phyloP scores from a whole-genome alignment of 2,888 invertebrate genomes.

The Lumbricus terrestris region DNA sequence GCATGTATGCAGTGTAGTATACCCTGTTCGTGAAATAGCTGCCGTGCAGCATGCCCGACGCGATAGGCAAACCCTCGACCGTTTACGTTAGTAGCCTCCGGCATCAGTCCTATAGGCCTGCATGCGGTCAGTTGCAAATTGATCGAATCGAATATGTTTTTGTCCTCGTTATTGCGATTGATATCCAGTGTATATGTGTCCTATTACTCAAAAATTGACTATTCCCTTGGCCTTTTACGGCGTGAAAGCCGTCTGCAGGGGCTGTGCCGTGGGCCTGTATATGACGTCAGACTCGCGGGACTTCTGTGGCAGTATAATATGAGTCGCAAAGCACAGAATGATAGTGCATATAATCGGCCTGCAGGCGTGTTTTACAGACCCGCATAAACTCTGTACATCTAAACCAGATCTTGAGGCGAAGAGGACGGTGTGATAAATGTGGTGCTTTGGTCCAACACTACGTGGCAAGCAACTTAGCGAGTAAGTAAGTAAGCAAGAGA shows the following conservation, averaged over 20 bases:
- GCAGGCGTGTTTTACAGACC: not conserved
- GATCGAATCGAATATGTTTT: not conserved
- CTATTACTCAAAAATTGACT: not conserved
- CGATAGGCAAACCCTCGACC: not conserved
- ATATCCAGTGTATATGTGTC: not conserved
- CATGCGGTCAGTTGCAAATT: not conserved
- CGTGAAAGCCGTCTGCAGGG: not conserved
- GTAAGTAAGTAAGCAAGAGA: not conserved
- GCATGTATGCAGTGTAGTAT: too few species aligned
- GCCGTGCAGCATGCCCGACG: not conserved
- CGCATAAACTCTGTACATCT: slow-evolving; percentile 3
- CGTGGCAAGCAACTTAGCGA: not conserved
- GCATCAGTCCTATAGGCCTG: not conserved
- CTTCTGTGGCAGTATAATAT: too few species aligned
- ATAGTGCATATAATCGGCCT: not conserved
- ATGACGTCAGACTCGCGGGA: not conserved
- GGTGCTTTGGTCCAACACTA: not conserved
- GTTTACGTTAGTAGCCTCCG: not conserved
- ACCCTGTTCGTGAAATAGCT: too few species aligned
- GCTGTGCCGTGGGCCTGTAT: not conserved
- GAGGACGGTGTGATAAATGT: not conserved
- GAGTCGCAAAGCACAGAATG: not conserved
- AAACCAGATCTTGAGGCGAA: not conserved
- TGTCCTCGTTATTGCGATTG: not conserved
- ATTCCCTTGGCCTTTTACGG: not conserved